Base-by-base conservation (phyloP, 2,888 invertebrate species). In the Drosophila yooni region DNA sequence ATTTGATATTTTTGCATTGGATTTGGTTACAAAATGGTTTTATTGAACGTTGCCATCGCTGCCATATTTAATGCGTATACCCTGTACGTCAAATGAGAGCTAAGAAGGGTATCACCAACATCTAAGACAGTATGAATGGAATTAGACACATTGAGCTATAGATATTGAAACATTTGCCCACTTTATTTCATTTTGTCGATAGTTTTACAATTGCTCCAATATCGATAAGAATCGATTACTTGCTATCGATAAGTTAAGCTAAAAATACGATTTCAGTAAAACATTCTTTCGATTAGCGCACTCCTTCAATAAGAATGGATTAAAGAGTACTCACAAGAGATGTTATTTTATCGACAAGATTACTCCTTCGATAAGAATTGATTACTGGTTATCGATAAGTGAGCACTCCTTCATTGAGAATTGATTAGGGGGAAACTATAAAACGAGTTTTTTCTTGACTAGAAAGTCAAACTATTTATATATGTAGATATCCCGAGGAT, bases 1-100 rank as follows among this genome's bases (percentile, higher is more conserved):
- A 66, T 75, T 71, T 73, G 58, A 76, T 76, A 64, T 75, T 74
- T 74, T 74, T 76, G 31, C 52, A 65, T 63, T 71, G 61, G 34
- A 34, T 50, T 62, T 70, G 58, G 40, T 43, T 52, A 74, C 57
- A 66, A 71, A 74, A 67, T 61, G 62, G 50, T 59, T 66, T 54
- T 59, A 70, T 70, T 68, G 31, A 64, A 64, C 33, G 43, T 21
- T 31, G 33, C 36, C 43, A 50, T 13, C 27, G 46, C 25, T 21
- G 40, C 40, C 46, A 65, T 61, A 52, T 69, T 62, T 58, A 43
- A 38, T 50, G 11, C 51, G n/a, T 56, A 58, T 68, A 52, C 33
- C 62, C 70, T 59, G 27, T 43, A 43, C 0, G 1, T 1, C 13
- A 13, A 15, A 10, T 0, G 1, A 4, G 18, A 4, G 29, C n/a